Evolutionary conservation across 2,888 invertebrate genomes (phyloP).

Genomic region (Eupithecia dodoneata): DNA sequence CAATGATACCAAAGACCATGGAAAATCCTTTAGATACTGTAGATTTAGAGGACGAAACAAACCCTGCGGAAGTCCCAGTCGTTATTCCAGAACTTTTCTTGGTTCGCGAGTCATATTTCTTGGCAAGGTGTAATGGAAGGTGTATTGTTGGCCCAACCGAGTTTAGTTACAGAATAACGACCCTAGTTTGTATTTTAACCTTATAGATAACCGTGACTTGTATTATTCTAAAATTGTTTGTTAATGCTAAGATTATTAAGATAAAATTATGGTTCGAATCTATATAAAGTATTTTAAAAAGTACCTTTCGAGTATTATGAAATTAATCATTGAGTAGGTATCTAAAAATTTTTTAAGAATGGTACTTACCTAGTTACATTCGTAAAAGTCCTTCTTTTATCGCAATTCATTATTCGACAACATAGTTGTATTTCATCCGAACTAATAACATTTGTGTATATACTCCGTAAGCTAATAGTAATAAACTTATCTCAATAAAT

Average conservation of each 20-base stretch:
- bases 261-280: constrained; percentile 64
- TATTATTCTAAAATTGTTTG: constrained; percentile 71
- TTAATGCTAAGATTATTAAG: constrained; percentile 58
- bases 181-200: constrained; percentile 65
- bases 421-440: constrained; percentile 72
- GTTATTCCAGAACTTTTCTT: background rate
- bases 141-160: background rate
- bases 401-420: constrained; percentile 61
- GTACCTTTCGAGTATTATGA: constrained; percentile 75
- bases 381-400: constrained; percentile 43
- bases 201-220: constrained; percentile 75
- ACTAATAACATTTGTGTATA: constrained; percentile 71
- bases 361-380: background rate
- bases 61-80: constrained; percentile 63
- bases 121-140: background rate
- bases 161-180: constrained; percentile 5
- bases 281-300: constrained; percentile 74
- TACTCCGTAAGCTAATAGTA: constrained; percentile 68
- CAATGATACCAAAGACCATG: constrained; percentile 83
- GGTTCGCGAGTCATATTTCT: background rate
- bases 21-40: constrained; percentile 79
- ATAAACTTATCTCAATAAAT: constrained; percentile 80
- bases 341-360: constrained; percentile 20
- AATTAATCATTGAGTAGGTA: constrained; percentile 39
- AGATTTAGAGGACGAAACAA: constrained; percentile 58